phyloP scores from a whole-genome alignment of 2,113 vertebrate genomes.

The Sardina pilchardus region DNA sequence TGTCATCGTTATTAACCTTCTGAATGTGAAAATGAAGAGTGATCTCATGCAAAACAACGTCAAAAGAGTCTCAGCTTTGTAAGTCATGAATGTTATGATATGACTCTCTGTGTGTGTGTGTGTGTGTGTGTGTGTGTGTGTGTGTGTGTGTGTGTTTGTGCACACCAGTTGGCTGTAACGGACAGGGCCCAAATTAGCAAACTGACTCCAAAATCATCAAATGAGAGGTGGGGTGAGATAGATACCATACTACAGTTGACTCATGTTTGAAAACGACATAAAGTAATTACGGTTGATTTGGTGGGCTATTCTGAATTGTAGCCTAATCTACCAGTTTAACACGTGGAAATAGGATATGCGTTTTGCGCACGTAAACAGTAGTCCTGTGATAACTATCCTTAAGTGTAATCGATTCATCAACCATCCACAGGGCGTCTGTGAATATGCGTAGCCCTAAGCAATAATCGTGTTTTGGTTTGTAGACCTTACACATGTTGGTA shows the following conservation, averaged over 20 bases:
- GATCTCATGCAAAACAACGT: not conserved
- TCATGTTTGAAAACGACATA: not conserved
- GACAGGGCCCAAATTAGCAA: not conserved
- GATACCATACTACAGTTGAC: not conserved
- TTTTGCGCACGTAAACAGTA: too few relatives aligned
- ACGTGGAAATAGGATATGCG: too few relatives aligned
- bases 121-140: not conserved
- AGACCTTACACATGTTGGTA: not conserved
- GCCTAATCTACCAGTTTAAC: too few relatives aligned
- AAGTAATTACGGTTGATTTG: too few relatives aligned
- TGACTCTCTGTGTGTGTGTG: not conserved
- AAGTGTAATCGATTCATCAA: too few relatives aligned
- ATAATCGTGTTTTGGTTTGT: too few relatives aligned
- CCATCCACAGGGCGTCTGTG: too few relatives aligned
- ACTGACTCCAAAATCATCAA: not conserved
- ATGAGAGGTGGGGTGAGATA: not conserved
- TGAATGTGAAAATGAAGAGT: not conserved
- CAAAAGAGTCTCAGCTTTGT: too few relatives aligned
- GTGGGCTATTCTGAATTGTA: too few relatives aligned
- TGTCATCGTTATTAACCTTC: not conserved
- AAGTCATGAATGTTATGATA: not conserved
- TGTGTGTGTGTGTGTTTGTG: not conserved
- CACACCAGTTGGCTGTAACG: not conserved
- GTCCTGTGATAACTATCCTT: too few relatives aligned
- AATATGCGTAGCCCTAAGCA: too few relatives aligned